Evolutionary conservation across 1,140 invertebrate genomes (phyloP).

Genomic region (Dufourea novaeangliae): DNA sequence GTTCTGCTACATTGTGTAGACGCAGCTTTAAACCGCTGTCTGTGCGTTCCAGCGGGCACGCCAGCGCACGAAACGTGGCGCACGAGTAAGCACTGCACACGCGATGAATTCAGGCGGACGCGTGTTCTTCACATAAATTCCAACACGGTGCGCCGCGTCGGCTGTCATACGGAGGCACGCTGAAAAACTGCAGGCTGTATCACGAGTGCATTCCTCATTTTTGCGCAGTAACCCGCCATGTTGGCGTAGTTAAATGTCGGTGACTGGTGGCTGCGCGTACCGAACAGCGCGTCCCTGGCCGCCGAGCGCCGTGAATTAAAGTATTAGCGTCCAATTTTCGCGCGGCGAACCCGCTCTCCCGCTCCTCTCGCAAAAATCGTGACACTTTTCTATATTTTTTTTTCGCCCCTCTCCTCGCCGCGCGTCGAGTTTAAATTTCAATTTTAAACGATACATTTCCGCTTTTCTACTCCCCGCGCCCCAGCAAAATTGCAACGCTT

Average conservation of each 20-base stretch:
- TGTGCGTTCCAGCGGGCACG: neutral
- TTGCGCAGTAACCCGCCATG: slow-evolving; percentile 40
- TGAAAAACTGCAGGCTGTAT: slow-evolving; percentile 59
- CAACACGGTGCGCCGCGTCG: slow-evolving; percentile 67
- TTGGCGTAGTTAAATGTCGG: slow-evolving; percentile 49
- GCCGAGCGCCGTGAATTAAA: slow-evolving; percentile 20
- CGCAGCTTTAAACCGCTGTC: too few species aligned
- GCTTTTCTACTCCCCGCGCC: too few species aligned
- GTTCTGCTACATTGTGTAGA: too few species aligned
- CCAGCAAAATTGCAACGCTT: neutral
- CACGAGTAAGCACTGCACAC: slow-evolving; percentile 44
- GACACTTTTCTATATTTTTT: too few species aligned
- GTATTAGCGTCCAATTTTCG: slow-evolving; percentile 20
- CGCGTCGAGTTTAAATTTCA: neutral
- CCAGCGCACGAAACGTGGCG: slow-evolving; percentile 23
- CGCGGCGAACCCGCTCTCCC: neutral
- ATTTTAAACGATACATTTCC: neutral
- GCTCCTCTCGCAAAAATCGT: neutral
- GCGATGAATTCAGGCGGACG: slow-evolving; percentile 69
- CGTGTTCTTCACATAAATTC: slow-evolving; percentile 73
- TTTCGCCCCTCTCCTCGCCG: neutral
- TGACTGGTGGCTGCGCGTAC: neutral
- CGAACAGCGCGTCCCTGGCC: neutral
- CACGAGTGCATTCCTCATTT: slow-evolving; percentile 65
- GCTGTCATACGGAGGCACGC: slow-evolving; percentile 65